Evolutionary conservation across 1,140 invertebrate genomes (phyloP).

Genomic region (Lordiphosa collinella): DNA sequence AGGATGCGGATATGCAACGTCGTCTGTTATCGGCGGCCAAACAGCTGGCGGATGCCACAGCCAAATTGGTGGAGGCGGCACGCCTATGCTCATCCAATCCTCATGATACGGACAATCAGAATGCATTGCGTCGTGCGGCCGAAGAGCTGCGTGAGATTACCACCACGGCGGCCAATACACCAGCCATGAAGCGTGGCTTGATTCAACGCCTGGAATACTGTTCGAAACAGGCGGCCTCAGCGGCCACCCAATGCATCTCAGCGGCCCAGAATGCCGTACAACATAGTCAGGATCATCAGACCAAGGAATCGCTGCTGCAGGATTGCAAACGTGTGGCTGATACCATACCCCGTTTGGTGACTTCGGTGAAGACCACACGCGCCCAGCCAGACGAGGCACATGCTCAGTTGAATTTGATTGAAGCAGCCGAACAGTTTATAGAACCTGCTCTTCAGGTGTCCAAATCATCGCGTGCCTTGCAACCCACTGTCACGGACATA

Average conservation of each 20-base stretch:
- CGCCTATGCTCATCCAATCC: slow-evolving; percentile 93
- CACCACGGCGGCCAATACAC: slow-evolving; percentile 87
- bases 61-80: slow-evolving; percentile 97
- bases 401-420: slow-evolving; percentile 91
- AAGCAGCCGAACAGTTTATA: slow-evolving; percentile 92
- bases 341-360: slow-evolving; percentile 90
- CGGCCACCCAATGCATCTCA: slow-evolving; percentile 94
- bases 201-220: slow-evolving; percentile 87
- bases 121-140: slow-evolving; percentile 91
- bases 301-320: slow-evolving; percentile 83
- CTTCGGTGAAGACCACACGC: slow-evolving; percentile 88
- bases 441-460: slow-evolving; percentile 86
- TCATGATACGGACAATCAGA: slow-evolving; percentile 90
- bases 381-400: slow-evolving; percentile 87
- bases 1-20: slow-evolving; percentile 93
- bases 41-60: slow-evolving; percentile 96
- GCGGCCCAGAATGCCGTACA: slow-evolving; percentile 88
- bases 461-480: slow-evolving; percentile 88
- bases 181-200: slow-evolving; percentile 88
- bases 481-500: slow-evolving; percentile 92
- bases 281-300: slow-evolving; percentile 81
- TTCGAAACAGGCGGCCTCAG: slow-evolving; percentile 92
- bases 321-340: slow-evolving; percentile 89
- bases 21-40: slow-evolving; percentile 95
- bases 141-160: slow-evolving; percentile 95